phyloP scores from a whole-genome alignment of 2,113 vertebrate genomes.

The Octodon degus region DNA sequence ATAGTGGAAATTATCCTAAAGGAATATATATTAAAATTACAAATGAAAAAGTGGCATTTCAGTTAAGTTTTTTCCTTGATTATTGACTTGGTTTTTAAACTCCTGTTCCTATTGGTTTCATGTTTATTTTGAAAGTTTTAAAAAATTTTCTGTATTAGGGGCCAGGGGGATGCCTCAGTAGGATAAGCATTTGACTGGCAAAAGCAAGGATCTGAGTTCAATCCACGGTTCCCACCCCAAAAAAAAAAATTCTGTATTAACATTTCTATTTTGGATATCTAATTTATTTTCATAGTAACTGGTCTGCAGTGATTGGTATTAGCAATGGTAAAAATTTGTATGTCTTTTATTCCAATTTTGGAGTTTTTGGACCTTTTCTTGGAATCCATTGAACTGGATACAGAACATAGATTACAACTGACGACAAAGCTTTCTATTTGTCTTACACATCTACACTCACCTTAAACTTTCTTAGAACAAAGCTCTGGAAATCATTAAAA shows the following conservation, averaged over 20 bases:
- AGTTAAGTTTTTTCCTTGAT: background rate
- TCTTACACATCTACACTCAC: background rate
- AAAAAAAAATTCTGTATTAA: background rate
- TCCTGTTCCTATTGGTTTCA: background rate
- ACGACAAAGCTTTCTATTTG: background rate
- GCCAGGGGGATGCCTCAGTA: no score
- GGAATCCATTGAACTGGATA: background rate
- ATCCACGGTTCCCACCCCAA: no score
- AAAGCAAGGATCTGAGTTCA: no score
- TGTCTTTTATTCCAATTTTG: background rate
- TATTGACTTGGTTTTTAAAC: background rate
- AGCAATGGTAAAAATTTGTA: background rate
- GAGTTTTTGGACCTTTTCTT: background rate
- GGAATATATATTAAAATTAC: background rate
- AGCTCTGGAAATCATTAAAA: no score
- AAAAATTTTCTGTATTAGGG: background rate
- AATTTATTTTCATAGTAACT: background rate
- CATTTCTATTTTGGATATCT: background rate
- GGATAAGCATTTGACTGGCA: no score
- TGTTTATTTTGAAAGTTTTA: conserved; percentile 36
- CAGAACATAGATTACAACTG: background rate
- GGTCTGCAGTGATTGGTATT: background rate
- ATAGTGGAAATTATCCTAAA: background rate
- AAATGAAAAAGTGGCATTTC: background rate
- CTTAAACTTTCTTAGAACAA: conserved; percentile 13